These are phyloP conservation scores for Aspiorhynchus laticeps DNA, from an alignment of 2,113 vertebrate genomes.

Conservation along the genomic window DNA sequence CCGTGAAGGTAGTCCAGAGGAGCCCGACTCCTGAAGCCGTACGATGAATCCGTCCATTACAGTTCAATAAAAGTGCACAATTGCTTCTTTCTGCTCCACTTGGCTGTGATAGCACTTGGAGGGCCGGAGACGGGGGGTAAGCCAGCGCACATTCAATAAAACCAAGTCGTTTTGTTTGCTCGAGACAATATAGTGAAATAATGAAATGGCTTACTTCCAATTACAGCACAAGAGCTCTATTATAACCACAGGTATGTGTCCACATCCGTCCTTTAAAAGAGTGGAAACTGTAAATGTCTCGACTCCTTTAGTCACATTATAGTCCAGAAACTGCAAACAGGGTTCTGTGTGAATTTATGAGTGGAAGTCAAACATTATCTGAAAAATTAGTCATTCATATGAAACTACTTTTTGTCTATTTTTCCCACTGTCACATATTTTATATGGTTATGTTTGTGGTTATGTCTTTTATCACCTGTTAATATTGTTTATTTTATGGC, in stretches of 20 bases:
- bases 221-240: conserved; percentile 62
- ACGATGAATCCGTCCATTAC: conserved; percentile 76
- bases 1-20: conserved; percentile 62
- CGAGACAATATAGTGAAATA: conserved; percentile 64
- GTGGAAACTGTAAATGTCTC: conserved; percentile 59
- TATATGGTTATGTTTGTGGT: too few species aligned
- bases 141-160: conserved; percentile 59
- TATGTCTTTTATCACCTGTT: too few species aligned
- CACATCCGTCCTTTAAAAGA: conserved; percentile 54
- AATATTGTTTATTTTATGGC: too few species aligned
- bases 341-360: neutral
- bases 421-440: too few species aligned
- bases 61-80: conserved; percentile 66
- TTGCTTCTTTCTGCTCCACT: conserved; percentile 57
- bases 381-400: too few species aligned
- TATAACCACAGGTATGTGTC: conserved; percentile 61
- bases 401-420: too few species aligned
- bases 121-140: conserved; percentile 1
- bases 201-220: conserved; percentile 61
- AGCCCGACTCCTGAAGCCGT: conserved; percentile 62
- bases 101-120: conserved; percentile 36
- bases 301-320: conserved; percentile 23
- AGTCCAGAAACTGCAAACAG: too few species aligned
- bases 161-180: conserved; percentile 62
- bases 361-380: too few species aligned